These are phyloP conservation scores for Galleria mellonella DNA, from an alignment of 1,140 invertebrate species.

Conservation along the genomic window DNA sequence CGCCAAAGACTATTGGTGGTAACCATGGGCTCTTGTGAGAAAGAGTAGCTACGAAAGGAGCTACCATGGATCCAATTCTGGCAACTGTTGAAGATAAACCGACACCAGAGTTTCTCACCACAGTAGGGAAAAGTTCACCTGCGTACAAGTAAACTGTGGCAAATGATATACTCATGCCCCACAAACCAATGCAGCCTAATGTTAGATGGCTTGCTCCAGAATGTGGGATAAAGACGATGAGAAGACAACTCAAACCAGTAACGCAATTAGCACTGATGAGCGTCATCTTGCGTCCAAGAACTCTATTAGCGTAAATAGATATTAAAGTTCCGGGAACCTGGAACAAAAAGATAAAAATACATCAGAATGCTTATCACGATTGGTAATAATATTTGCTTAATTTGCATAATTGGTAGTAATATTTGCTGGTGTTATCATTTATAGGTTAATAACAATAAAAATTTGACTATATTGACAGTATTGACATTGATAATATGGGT, in stretches of 20 bases:
- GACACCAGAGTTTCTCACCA: conserved; percentile 75
- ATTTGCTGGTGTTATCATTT: too few relatives aligned
- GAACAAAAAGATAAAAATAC: conserved; percentile 16
- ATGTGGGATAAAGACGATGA: conserved; percentile 75
- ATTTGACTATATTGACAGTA: too few relatives aligned
- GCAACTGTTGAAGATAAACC: conserved; percentile 76
- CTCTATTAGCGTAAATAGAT: conserved; percentile 79
- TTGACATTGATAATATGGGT: too few relatives aligned
- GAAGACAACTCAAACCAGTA: conserved; percentile 78
- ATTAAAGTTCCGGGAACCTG: conserved; percentile 81
- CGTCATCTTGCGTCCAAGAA: conserved; percentile 79
- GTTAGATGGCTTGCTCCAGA: conserved; percentile 51
- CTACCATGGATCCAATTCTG: conserved; percentile 74
- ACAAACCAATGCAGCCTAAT: conserved; percentile 78
- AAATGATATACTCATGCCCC: conserved; percentile 75
- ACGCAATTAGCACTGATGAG: conserved; percentile 78
- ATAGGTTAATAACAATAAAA: too few relatives aligned
- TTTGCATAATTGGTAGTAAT: too few relatives aligned
- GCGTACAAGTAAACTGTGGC: conserved; percentile 76
- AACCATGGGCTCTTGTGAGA: conserved; percentile 63
- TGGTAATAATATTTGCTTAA: neutral
- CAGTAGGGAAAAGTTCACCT: conserved; percentile 77
- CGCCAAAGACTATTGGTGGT: conserved; percentile 81
- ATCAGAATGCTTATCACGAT: neutral
- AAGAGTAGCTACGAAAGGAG: conserved; percentile 73